A percentile compares a stretch with the other conserved stretches of the same genome.
Conservation (phyloP, 2,797 vertebrate genomes). For the Coregonus ussuriensis region DNA sequence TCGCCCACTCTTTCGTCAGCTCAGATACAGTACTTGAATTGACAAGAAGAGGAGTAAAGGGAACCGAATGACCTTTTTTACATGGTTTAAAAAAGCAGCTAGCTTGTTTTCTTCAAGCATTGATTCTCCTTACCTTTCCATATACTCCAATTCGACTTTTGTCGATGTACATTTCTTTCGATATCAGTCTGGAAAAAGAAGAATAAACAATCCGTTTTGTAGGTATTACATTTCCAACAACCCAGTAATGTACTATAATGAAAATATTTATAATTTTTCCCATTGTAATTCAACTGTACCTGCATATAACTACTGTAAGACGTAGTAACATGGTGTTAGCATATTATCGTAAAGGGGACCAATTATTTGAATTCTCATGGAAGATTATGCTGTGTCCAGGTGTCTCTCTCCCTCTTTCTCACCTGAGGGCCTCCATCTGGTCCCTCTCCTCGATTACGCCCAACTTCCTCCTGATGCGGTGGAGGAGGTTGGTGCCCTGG, state of each 20-base stretch:
- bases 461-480: slow-evolving; percentile 84
- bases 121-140: slow-evolving; percentile 82
- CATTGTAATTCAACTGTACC: too few species aligned
- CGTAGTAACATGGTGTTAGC: too few species aligned
- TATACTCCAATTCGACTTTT: slow-evolving; percentile 88
- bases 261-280: too few species aligned
- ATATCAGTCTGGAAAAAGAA: slow-evolving; percentile 71
- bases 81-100: neutral
- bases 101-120: neutral
- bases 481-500: slow-evolving; percentile 92
- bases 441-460: slow-evolving; percentile 88
- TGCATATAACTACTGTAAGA: too few species aligned
- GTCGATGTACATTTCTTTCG: slow-evolving; percentile 86
- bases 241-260: too few species aligned
- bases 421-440: slow-evolving; percentile 90
- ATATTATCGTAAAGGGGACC: too few species aligned
- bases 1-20: neutral
- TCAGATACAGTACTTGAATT: neutral
- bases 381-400: too few species aligned
- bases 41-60: neutral
- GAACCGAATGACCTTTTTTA: neutral
- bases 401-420: slow-evolving; percentile 13
- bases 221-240: neutral
- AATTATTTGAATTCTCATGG: too few species aligned
- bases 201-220: neutral